These are phyloP conservation scores for Epinotia ramella DNA, from an alignment of 2,888 invertebrate genomes.

Conservation along the genomic window DNA sequence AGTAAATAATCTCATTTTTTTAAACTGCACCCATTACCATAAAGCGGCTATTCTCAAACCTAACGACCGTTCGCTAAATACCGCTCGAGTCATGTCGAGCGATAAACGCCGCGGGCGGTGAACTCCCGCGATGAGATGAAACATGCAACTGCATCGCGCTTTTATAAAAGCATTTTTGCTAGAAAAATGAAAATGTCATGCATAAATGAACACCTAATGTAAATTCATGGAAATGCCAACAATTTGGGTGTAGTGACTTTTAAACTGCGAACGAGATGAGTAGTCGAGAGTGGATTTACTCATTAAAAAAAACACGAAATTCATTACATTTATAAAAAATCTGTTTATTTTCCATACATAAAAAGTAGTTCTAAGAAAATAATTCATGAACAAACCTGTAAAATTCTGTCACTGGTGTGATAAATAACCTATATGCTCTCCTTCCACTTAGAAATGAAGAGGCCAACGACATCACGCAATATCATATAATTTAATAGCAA, in stretches of 20 bases:
- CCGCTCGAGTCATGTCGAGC: background rate
- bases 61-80: background rate
- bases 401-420: background rate
- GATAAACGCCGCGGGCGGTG: slow-evolving; percentile 11
- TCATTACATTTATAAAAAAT: background rate
- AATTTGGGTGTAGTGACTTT: slow-evolving; percentile 26
- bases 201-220: slow-evolving; percentile 28
- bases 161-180: slow-evolving; percentile 28
- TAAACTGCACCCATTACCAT: slow-evolving; percentile 8
- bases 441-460: background rate
- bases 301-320: background rate
- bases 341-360: background rate
- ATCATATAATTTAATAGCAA: slow-evolving; percentile 17
- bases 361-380: background rate
- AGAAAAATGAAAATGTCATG: slow-evolving; percentile 27
- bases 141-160: slow-evolving; percentile 25
- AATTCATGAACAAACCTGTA: background rate
- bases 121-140: slow-evolving; percentile 17
- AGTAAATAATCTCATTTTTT: slow-evolving; percentile 12
- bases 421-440: background rate
- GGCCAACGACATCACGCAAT: slow-evolving; percentile 8
- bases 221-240: slow-evolving; percentile 31
- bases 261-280: slow-evolving; percentile 9
- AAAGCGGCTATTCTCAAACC: slow-evolving; percentile 18
- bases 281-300: background rate